phyloP scores from a whole-genome alignment of 37 sponge, comb jelly and placozoan species.

The Geodia barretti region DNA sequence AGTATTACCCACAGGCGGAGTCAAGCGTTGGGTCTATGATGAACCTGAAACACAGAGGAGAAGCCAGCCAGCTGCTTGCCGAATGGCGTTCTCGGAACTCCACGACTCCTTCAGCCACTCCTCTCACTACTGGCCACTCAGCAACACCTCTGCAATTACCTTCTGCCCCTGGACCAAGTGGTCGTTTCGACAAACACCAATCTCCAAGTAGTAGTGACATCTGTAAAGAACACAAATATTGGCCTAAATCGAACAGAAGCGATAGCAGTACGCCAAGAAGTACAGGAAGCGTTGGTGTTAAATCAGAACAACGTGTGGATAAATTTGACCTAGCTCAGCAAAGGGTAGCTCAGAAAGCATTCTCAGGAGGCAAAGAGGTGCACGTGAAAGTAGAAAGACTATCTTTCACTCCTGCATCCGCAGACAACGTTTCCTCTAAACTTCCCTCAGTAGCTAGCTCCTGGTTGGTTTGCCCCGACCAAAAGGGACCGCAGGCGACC shows the following conservation, averaged over 20 bases:
- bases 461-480: neutral
- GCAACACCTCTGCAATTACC: conserved; percentile 8
- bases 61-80: conserved; percentile 20
- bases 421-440: neutral
- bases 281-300: too few relatives aligned
- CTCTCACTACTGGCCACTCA: neutral
- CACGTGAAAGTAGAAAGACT: neutral
- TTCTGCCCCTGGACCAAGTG: too few relatives aligned
- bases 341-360: too few relatives aligned
- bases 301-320: too few relatives aligned
- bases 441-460: neutral
- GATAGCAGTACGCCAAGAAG: too few relatives aligned
- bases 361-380: neutral
- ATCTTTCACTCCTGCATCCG: neutral
- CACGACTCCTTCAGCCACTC: too few relatives aligned
- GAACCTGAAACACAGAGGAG: conserved; percentile 31
- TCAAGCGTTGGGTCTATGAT: neutral
- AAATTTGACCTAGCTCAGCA: too few relatives aligned
- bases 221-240: too few relatives aligned
- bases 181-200: too few relatives aligned
- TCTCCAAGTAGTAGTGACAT: too few relatives aligned
- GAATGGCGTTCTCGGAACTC: too few relatives aligned
- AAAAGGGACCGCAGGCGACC: neutral
- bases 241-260: too few relatives aligned
- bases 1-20: neutral